Base-by-base conservation (phyloP, 2,797 vertebrate genomes). In the Prionace glauca region DNA sequence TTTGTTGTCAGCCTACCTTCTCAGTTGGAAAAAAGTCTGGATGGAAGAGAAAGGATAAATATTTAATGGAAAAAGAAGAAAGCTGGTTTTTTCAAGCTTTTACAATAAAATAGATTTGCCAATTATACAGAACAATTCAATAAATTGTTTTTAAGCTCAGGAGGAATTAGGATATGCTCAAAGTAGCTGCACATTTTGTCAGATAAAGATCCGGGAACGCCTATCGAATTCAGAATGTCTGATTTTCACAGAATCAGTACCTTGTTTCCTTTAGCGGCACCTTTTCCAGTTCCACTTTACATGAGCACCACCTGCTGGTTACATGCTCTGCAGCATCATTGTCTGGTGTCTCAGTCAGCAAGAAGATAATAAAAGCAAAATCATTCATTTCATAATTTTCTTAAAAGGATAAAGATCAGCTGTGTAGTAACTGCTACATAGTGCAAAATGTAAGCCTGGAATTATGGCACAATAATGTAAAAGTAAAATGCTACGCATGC, bases 251-350 rank as follows among this genome's bases (percentile, higher is more conserved):
- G 41, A 95, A 74, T 74, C 26, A 20, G 14, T 95, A 3, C 71
- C 74, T 45, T 50, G 41, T 10, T 41, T 74, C 11, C 29, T 56
- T 24, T 9, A 32, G 12, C 14, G 3, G 45, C 41, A 26, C 41
- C n/a, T 74, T 74, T 56, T 77, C 26, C 41, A 77, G 93, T 74
- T 95, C 77, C 29, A 29, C 45, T 60, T 77, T n/a, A 56, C 71
- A n/a, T 56, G 11, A 77, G 93, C 93, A 95, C 60, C 93, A 95
- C 71, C 93, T 95, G 71, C 71, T 77, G 93, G 69, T 74, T 4
- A 65, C 20, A 7, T 91, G 56, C 56, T 62, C n/a, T 91, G 60
- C 32, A 65, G 5, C 79, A 41, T 45, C 79, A 20, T 5, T 41
- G 0, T 24, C 41, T 1, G 1, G 41, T 84, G 20, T 41, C 81